Evolutionary conservation across 2,113 vertebrate species (phyloP).

Genomic region (Microtus montanus): DNA sequence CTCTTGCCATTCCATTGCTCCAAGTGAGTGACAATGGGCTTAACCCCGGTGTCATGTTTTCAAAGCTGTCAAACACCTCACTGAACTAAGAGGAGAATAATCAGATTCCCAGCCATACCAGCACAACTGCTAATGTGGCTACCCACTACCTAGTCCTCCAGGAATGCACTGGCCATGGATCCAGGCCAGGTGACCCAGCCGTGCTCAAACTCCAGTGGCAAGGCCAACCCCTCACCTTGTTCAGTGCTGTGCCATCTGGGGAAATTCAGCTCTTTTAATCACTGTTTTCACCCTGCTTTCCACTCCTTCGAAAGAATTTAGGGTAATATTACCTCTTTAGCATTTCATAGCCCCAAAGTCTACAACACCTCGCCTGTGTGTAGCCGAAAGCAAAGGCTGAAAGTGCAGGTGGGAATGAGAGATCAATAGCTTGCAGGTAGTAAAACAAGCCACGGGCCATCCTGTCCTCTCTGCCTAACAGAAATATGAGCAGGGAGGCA

Average conservation of each 20-base stretch:
- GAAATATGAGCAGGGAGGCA: neutral
- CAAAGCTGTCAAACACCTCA: neutral
- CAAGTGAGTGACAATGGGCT: neutral
- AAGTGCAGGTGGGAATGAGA: neutral
- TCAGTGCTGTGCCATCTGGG: neutral
- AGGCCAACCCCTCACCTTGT: neutral
- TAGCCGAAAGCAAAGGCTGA: conserved; percentile 3
- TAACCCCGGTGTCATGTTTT: conserved; percentile 15
- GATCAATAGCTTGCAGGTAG: neutral
- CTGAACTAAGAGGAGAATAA: neutral
- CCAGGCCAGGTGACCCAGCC: neutral
- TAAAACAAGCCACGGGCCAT: neutral
- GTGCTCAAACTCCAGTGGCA: neutral
- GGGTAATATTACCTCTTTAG: neutral
- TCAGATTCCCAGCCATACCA: neutral
- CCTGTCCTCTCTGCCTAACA: neutral
- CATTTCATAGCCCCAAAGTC: neutral
- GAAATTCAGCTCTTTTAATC: conserved; percentile 3
- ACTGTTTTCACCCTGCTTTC: neutral
- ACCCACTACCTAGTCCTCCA: neutral
- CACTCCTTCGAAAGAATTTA: conserved; percentile 1
- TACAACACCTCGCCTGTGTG: neutral
- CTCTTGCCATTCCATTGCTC: neutral
- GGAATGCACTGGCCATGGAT: neutral
- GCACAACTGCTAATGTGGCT: neutral